Evolutionary conservation across 2,888 invertebrate genomes (phyloP), one percentile per base, ranked within the genome.

Genomic region (Oscheius sp.): DNA sequence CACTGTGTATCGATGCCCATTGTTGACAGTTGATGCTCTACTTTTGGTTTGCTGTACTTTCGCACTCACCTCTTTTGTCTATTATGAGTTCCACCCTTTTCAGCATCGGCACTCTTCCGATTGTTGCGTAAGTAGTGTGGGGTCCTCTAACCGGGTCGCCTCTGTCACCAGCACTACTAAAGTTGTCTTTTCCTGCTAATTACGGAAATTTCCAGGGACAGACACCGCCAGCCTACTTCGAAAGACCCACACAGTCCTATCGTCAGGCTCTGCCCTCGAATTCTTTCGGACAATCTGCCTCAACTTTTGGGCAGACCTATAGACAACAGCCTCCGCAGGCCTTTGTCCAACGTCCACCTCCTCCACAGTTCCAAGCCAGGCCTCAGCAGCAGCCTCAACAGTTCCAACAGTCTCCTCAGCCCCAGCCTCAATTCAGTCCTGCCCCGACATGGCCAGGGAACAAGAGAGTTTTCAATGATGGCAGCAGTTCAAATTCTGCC

Each of bases 381-480:
- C 33, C 60, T 48, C 65, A 50, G 37, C 47, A 47, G 9, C 65
- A 21, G 11, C 48, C 13, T 13, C 65, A 65, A 29, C 48, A 10
- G 48, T 2, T 13, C 13, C 35, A 21, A 9, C 65, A 13, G 29
- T 21, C 65, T 13, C 65, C 65, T 29, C 65, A 21, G 21, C 65
- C 65, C 2, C 65, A 65, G 29, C 59, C 32, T 3, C 59, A 59
- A 29, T n/a, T 21, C 53, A 53, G 53, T 11, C 53, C 47, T 9
- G 32, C 7, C 10, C 63, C 47, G n/a, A 63, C 63, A 3, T 63
- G 63, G 63, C 13, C 50, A 48, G 29, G 29, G 10, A 63, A 63
- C 10, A 29, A 29, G 48, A 37, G 63, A 48, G 29, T 63, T 2
- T 63, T 63, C 48, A 63, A 48, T 48, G 63, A 63, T 10, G 60